These are phyloP conservation scores for Diacarnus erythraeanus DNA, from an alignment of 37 sponge, comb jelly and placozoan species.

Conservation along the genomic window DNA sequence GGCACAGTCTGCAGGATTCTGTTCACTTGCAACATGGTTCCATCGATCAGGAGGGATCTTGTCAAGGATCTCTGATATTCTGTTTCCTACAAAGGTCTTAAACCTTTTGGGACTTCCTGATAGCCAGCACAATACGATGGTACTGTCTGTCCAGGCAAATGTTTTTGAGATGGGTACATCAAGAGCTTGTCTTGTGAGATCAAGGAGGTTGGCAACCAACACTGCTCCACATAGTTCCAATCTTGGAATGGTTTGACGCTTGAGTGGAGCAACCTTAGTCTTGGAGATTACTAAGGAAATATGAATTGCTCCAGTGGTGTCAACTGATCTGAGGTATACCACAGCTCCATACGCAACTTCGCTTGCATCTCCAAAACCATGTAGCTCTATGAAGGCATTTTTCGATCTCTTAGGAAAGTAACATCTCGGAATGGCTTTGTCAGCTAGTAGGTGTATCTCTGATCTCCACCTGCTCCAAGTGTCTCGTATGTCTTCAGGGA, in stretches of 20 bases:
- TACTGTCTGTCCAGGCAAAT: neutral
- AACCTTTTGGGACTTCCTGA: neutral
- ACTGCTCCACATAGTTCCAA: conserved; percentile 2
- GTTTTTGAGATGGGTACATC: neutral
- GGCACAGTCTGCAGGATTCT: neutral
- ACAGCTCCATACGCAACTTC: neutral
- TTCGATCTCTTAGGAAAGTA: neutral
- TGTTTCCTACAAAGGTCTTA: neutral
- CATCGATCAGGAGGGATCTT: neutral
- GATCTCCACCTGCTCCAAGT: neutral
- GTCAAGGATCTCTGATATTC: neutral
- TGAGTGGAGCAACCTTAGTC: neutral
- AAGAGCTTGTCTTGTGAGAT: neutral
- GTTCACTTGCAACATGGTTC: neutral
- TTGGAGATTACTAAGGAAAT: neutral
- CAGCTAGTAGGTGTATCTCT: neutral
- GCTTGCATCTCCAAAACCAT: neutral
- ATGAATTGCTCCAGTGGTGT: neutral
- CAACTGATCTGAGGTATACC: neutral
- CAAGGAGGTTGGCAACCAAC: neutral
- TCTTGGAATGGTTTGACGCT: neutral
- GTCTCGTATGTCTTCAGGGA: neutral
- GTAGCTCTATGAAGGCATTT: neutral
- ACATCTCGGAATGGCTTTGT: neutral
- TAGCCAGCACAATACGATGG: neutral